Evolutionary conservation across 1,140 invertebrate species (phyloP).

Genomic region (Saccostrea glomerata): DNA sequence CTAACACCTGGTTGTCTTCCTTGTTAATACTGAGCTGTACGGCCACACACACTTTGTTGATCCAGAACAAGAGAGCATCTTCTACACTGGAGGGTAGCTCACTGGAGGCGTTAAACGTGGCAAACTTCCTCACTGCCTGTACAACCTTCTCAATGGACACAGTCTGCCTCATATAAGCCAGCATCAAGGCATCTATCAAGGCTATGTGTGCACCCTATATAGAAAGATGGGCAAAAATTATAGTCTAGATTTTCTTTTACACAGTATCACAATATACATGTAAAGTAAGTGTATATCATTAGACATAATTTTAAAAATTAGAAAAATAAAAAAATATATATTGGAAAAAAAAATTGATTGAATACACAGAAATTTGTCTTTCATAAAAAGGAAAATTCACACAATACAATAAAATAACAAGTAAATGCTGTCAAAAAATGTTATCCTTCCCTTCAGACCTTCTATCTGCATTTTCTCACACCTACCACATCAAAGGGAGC

Average conservation of each 20-base stretch:
- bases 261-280: background rate
- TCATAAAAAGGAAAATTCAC: too few species aligned
- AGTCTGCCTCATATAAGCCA: conserved; percentile 95
- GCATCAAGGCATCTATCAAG: conserved; percentile 98
- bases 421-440: background rate
- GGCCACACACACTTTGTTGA: conserved; percentile 88
- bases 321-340: too few species aligned
- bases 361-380: too few species aligned
- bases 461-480: conserved; percentile 35
- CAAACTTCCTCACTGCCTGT: conserved; percentile 85
- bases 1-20: conserved; percentile 57
- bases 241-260: background rate
- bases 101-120: conserved; percentile 80
- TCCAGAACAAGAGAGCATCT: conserved; percentile 93
- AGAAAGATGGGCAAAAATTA: background rate
- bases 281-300: background rate
- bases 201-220: conserved; percentile 94
- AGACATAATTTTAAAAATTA: too few species aligned
- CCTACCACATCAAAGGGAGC: conserved; percentile 96
- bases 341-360: too few species aligned
- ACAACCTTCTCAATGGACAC: conserved; percentile 92
- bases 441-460: background rate
- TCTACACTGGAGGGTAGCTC: conserved; percentile 87
- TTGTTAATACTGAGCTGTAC: conserved; percentile 58
- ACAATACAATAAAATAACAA: background rate